phyloP scores from a whole-genome alignment of 2,797 vertebrate species.

The Echiichthys vipera region DNA sequence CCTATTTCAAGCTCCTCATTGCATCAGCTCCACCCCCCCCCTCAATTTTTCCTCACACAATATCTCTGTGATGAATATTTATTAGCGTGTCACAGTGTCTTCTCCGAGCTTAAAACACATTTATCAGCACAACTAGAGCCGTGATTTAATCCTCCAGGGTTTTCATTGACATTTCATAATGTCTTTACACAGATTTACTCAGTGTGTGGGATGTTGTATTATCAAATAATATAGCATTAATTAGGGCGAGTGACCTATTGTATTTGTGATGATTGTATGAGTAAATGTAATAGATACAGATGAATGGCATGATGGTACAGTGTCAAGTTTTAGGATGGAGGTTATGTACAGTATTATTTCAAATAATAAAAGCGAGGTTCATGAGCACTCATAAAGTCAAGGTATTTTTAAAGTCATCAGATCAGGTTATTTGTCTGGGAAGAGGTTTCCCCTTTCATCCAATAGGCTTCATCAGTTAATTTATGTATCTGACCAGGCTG shows the following conservation, averaged over 20 bases:
- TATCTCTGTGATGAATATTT: constrained; percentile 70
- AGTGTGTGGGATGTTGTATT: constrained; percentile 33
- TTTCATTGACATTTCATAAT: constrained; percentile 45
- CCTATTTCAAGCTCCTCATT: constrained; percentile 28
- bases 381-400: constrained; percentile 9
- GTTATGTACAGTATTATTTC: too few species aligned
- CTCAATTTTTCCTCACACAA: constrained; percentile 15
- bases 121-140: constrained; percentile 59
- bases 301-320: too few species aligned
- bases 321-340: too few species aligned
- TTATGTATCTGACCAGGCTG: too few species aligned
- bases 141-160: constrained; percentile 50
- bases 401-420: constrained; percentile 49
- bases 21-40: constrained; percentile 50
- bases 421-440: too few species aligned
- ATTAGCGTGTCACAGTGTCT: constrained; percentile 69
- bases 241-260: too few species aligned
- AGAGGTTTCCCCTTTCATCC: too few species aligned
- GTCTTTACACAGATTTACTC: constrained; percentile 43
- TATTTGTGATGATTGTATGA: too few species aligned
- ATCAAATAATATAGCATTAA: too few species aligned
- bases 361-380: constrained; percentile 30
- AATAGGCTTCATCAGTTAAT: too few species aligned
- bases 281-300: too few species aligned
- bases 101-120: constrained; percentile 71